phyloP scores from a whole-genome alignment of 2,113 vertebrate species.

The Ceyx margarethae region DNA sequence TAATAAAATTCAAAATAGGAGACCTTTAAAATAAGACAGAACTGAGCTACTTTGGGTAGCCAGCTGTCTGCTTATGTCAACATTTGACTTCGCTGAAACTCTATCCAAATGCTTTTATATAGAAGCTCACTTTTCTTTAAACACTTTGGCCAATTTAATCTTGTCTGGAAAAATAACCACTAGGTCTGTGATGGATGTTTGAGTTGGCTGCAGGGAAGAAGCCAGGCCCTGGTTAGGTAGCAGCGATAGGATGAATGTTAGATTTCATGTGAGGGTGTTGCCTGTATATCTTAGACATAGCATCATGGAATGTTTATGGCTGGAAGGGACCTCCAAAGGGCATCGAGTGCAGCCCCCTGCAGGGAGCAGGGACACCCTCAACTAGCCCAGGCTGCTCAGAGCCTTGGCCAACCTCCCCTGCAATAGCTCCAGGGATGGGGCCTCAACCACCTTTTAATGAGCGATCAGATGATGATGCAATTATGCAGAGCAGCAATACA shows the following conservation, averaged over 20 bases:
- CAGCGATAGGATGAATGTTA: background rate
- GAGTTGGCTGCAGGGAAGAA: conserved; percentile 1
- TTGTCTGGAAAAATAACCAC: background rate
- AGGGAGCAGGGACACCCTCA: too few species aligned
- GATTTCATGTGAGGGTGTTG: conserved; percentile 1
- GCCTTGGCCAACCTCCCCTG: too few species aligned
- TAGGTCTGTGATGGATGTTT: background rate
- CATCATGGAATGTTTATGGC: too few species aligned
- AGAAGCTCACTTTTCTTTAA: conserved; percentile 4
- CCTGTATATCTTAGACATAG: background rate
- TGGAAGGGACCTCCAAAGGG: too few species aligned
- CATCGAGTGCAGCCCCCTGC: too few species aligned
- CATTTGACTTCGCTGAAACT: background rate
- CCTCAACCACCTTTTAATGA: background rate
- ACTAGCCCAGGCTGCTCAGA: too few species aligned
- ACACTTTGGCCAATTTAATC: background rate
- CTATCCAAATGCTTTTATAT: background rate
- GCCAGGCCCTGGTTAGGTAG: background rate
- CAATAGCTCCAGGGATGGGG: too few species aligned
- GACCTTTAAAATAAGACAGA: background rate
- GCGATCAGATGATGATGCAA: background rate
- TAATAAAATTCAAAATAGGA: background rate
- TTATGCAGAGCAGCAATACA: background rate
- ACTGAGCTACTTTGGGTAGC: background rate
- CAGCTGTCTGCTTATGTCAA: conserved; percentile 9